Evolutionary conservation across 2,113 vertebrate genomes (phyloP).

Genomic region (Albula goreensis): DNA sequence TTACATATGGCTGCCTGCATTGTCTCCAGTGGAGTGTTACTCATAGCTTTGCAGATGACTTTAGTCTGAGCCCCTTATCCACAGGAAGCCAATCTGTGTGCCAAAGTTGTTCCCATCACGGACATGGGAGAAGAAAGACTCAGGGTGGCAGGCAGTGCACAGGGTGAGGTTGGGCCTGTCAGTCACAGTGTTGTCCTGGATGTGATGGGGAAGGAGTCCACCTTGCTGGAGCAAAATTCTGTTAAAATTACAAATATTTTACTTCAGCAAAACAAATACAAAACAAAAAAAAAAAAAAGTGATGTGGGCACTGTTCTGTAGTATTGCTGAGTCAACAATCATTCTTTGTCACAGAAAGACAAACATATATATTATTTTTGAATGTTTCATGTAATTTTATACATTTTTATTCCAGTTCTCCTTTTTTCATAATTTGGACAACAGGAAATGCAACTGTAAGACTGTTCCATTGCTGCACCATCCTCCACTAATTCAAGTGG

Average conservation of each 20-base stretch:
- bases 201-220: constrained; percentile 80
- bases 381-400: too few relatives aligned
- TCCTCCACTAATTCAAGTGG: too few relatives aligned
- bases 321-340: background rate
- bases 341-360: too few relatives aligned
- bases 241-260: constrained; percentile 15
- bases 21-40: background rate
- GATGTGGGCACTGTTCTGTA: background rate
- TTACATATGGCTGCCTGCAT: background rate
- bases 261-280: background rate
- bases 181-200: constrained; percentile 74
- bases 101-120: constrained; percentile 87
- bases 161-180: constrained; percentile 70
- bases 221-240: constrained; percentile 85
- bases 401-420: too few relatives aligned
- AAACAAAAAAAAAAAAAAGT: background rate
- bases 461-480: too few relatives aligned
- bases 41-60: background rate
- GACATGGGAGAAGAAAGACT: constrained; percentile 84
- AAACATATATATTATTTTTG: background rate
- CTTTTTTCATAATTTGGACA: too few relatives aligned
- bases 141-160: constrained; percentile 84
- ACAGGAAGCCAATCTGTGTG: constrained; percentile 89
- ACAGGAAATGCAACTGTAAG: too few relatives aligned
- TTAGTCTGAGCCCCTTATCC: constrained; percentile 65